These are phyloP conservation scores for Acrossocheilus fasciatus DNA, from an alignment of 2,797 vertebrate species.

Conservation along the genomic window DNA sequence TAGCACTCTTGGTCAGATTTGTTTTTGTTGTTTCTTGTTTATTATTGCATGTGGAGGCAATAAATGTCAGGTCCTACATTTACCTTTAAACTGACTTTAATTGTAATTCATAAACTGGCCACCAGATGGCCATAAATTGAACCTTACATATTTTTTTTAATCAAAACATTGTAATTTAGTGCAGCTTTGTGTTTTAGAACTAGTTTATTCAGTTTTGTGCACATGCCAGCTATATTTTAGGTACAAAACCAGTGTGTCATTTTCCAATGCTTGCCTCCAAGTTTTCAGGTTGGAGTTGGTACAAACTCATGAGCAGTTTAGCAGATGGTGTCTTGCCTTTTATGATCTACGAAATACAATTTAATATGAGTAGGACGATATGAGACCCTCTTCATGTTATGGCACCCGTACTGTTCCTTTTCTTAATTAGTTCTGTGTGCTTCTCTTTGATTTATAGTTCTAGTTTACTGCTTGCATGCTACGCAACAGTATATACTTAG, in stretches of 20 bases:
- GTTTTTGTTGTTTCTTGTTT: conserved; percentile 19
- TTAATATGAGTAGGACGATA: conserved; percentile 71
- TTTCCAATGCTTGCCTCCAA: conserved; percentile 67
- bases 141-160: conserved; percentile 57
- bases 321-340: conserved; percentile 80
- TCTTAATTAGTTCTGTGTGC: conserved; percentile 60
- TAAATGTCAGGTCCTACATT: conserved; percentile 21
- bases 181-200: conserved; percentile 56
- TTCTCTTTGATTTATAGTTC: conserved; percentile 59
- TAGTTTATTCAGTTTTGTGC: conserved; percentile 57
- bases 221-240: conserved; percentile 65
- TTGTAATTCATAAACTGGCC: conserved; percentile 19
- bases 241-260: conserved; percentile 66
- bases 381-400: conserved; percentile 70
- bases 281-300: conserved; percentile 67
- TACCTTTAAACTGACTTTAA: not conserved
- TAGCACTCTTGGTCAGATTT: conserved; percentile 41
- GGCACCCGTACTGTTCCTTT: conserved; percentile 63
- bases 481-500: conserved; percentile 53
- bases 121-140: conserved; percentile 49
- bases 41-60: conserved; percentile 44
- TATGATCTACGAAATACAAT: conserved; percentile 78
- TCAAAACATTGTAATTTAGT: conserved; percentile 52
- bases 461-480: conserved; percentile 62
- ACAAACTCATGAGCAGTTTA: conserved; percentile 74